A percentile compares a stretch with the other conserved stretches of the same genome.
These are phyloP conservation scores for Crematogaster levior DNA, from an alignment of 2,888 invertebrate species.

Conservation along the genomic window DNA sequence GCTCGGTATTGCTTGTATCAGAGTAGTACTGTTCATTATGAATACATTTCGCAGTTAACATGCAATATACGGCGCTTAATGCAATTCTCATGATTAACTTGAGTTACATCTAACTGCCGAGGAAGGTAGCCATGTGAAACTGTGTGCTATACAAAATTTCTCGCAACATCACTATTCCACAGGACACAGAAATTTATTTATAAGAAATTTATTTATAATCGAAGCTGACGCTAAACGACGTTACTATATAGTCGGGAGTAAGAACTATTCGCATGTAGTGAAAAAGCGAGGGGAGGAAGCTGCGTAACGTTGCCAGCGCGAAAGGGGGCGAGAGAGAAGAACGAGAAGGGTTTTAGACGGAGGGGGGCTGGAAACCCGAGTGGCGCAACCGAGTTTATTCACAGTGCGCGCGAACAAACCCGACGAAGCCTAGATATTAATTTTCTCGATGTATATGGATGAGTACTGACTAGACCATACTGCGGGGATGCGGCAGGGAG, in stretches of 20 bases:
- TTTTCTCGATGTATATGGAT: constrained; percentile 85
- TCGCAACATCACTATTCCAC: neutral
- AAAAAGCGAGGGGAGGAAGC: constrained; percentile 47
- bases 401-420: constrained; percentile 75
- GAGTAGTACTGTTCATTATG: constrained; percentile 2
- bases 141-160: neutral
- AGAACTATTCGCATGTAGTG: constrained; percentile 38
- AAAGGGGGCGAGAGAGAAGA: constrained; percentile 30
- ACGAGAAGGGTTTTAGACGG: neutral
- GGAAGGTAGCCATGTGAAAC: neutral
- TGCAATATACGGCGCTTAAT: neutral
- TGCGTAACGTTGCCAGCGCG: constrained; percentile 52
- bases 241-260: constrained; percentile 4
- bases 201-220: constrained; percentile 46
- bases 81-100: neutral
- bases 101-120: neutral
- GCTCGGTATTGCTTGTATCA: constrained; percentile 7
- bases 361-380: constrained; percentile 50
- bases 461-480: constrained; percentile 79
- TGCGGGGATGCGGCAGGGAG: constrained; percentile 44
- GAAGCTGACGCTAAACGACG: constrained; percentile 31
- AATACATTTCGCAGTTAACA: neutral
- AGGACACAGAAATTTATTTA: neutral
- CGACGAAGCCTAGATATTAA: constrained; percentile 82
- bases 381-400: constrained; percentile 80